Evolutionary conservation across 2,888 invertebrate species (phyloP), one percentile per base, ranked within the genome.

Genomic region (Lapara coniferarum): DNA sequence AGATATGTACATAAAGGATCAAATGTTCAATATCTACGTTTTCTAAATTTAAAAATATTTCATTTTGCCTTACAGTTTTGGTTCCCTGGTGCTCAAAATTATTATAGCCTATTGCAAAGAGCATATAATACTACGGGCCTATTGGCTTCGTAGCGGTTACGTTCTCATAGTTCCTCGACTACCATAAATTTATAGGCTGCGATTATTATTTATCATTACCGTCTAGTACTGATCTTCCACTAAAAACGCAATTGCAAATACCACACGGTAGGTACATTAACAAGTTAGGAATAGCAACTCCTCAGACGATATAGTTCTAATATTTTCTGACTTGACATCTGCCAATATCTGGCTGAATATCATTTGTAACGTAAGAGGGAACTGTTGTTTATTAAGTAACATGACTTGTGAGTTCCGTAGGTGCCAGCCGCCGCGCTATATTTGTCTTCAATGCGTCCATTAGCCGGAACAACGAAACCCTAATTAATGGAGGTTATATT

Each of bases 381-480:
- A 66, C 66, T 58, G 30, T 58, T 71, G 77, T 75, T 72, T 81
- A 85, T 83, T 85, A 84, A 78, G 73, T 75, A 44, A 46, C 73
- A 72, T 85, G 86, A 83, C 81, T 83, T 71, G 75, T 72, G 72
- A 66, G 63, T 63, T 78, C 75, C 66, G 69, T 37, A 63, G 58
- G 67, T 71, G 66, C 71, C 73, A 76, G 73, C 80, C 79, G 77
- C 67, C 57, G 67, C 52, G 52, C 49, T 63, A 63, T 63, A 63
- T 63, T 46, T 19, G 63, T 63, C 66, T 73, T 77, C 77, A 79
- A 81, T 81, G 75, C 78, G 71, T 85, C 86, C 86, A 86, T 86
- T 86, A 86, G 75, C 69, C 70, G 70, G 81, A 80, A 86, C 85
- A 85, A 85, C 75, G 71, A 77, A 63, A 72, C 70, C 63, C 75